A percentile compares a stretch with the other conserved stretches of the same genome.
phyloP scores from a whole-genome alignment of 2,113 vertebrate genomes.

The Phodopus roborovskii region DNA sequence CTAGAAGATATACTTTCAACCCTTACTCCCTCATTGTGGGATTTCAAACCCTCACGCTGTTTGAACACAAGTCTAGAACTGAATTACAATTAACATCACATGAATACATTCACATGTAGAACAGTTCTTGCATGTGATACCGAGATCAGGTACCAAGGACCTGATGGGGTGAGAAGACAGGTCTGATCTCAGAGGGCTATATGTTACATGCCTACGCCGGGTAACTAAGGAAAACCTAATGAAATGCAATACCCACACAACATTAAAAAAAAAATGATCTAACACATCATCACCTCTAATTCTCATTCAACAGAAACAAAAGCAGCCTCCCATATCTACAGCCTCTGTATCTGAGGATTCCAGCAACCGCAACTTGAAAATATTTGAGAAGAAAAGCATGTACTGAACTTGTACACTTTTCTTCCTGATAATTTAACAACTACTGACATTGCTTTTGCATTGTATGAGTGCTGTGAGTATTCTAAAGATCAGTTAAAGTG shows the following conservation, averaged over 20 bases:
- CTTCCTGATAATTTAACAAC: neutral
- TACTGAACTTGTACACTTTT: neutral
- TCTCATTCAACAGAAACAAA: neutral
- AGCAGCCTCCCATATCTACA: neutral
- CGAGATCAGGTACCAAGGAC: neutral
- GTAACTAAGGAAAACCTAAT: neutral
- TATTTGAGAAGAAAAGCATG: neutral
- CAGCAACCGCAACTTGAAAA: neutral
- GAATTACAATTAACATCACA: neutral
- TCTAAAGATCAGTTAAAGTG: neutral
- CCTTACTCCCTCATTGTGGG: neutral
- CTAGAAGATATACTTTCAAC: neutral
- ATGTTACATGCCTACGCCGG: neutral
- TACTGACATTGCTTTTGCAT: neutral
- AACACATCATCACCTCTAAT: neutral
- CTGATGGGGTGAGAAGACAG: accelerated
- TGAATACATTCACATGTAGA: neutral
- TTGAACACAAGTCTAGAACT: neutral
- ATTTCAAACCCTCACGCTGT: neutral
- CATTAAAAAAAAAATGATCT: neutral
- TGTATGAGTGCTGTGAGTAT: neutral
- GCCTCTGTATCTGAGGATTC: neutral
- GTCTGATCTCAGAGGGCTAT: neutral
- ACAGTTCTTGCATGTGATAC: neutral
- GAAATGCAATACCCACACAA: neutral